These are phyloP conservation scores for Junonia oenone DNA, from an alignment of 2,888 invertebrate species.

Conservation along the genomic window DNA sequence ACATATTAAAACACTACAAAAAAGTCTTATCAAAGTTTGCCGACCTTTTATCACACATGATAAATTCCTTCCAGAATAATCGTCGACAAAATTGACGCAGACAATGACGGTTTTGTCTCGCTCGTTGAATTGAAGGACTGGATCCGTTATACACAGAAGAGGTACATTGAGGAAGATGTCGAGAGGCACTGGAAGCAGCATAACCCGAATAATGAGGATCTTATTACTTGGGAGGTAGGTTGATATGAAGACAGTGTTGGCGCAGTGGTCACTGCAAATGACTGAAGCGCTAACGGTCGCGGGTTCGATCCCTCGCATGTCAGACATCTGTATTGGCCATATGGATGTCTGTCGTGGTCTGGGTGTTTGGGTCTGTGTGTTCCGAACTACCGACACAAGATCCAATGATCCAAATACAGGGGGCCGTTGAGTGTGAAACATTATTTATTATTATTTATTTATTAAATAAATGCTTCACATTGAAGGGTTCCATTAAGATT, in stretches of 20 bases:
- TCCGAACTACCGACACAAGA: no score
- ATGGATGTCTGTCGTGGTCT: no score
- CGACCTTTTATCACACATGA: slow-evolving; percentile 36
- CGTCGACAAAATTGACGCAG: slow-evolving; percentile 94
- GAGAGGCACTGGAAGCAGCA: slow-evolving; percentile 95
- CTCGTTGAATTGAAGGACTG: slow-evolving; percentile 95
- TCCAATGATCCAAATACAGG: no score
- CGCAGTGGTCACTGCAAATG: no score
- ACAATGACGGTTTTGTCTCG: slow-evolving; percentile 89
- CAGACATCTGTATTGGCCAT: no score
- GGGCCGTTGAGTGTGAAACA: no score
- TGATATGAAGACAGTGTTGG: background rate
- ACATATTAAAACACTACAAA: background rate
- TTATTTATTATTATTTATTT: no score
- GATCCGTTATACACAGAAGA: slow-evolving; percentile 95
- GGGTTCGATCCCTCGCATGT: no score
- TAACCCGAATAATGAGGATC: slow-evolving; percentile 86
- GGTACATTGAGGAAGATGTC: slow-evolving; percentile 95
- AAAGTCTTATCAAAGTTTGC: slow-evolving; percentile 28
- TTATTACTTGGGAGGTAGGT: slow-evolving; percentile 88
- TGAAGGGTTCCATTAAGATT: no score
- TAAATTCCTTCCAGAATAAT: slow-evolving; percentile 83
- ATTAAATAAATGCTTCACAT: no score
- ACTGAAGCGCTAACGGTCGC: no score
- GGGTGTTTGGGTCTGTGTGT: no score